Evolutionary conservation across 2,113 vertebrate genomes (phyloP).

Genomic region (Vanacampus margaritifer): DNA sequence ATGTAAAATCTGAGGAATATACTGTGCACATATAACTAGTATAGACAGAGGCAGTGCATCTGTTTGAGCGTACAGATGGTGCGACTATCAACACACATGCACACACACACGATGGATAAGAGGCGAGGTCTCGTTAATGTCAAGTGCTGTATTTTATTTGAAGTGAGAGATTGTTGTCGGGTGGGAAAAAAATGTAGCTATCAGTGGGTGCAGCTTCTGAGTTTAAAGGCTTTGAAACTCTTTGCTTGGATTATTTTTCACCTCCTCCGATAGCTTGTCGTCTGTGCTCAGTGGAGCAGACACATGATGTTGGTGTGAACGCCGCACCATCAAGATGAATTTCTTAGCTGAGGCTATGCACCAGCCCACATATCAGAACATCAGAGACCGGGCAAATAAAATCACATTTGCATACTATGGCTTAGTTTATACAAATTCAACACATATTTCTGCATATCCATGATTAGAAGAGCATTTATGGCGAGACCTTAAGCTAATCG

Average conservation of each 20-base stretch:
- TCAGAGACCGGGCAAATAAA: not conserved
- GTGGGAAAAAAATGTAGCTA: constrained; percentile 31
- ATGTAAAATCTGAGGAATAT: constrained; percentile 19
- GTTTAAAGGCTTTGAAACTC: constrained; percentile 51
- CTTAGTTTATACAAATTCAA: not conserved
- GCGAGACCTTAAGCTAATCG: constrained; percentile 53
- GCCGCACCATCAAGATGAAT: constrained; percentile 41
- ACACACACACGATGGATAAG: constrained; percentile 21
- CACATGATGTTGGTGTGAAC: constrained; percentile 40
- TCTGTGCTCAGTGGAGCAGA: constrained; percentile 50
- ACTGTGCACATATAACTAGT: not conserved
- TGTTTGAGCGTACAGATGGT: constrained; percentile 30
- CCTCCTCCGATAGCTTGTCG: constrained; percentile 43
- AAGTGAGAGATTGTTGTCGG: constrained; percentile 21
- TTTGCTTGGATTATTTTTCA: constrained; percentile 49
- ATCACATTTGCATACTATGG: not conserved
- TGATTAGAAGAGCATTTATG: constrained; percentile 13
- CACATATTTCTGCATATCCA: constrained; percentile 2
- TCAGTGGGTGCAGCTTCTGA: constrained; percentile 41
- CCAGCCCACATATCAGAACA: not conserved
- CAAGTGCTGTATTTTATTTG: constrained; percentile 22
- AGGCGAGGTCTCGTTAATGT: constrained; percentile 34
- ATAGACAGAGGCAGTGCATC: constrained; percentile 9
- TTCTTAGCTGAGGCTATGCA: constrained; percentile 3
- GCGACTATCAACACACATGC: not conserved